Evolutionary conservation across 2,888 invertebrate genomes (phyloP), one percentile per base, ranked within the genome.

Genomic region (Phyllotreta striolata): DNA sequence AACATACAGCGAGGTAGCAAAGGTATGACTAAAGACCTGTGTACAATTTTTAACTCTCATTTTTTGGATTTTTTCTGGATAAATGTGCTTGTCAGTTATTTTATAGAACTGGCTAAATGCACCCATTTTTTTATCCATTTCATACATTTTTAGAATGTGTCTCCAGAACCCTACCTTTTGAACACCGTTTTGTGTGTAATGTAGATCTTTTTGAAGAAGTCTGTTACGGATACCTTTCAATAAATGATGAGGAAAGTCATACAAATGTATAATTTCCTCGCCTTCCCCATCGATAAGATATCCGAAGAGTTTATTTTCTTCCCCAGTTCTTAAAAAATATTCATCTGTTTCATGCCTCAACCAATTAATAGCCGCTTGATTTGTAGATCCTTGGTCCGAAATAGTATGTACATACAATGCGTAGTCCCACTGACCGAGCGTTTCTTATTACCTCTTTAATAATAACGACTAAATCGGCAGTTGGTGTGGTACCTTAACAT

Each of bases 341-440:
- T 14, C 14, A 34, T 47, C 2, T n/a, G n/a, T 47, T 47, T 34
- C 35, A 47, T 47, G 60, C 60, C 38, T 61, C 64, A 41, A n/a
- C n/a, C n/a, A n/a, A n/a, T n/a, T n/a, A n/a, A n/a, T n/a, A n/a
- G n/a, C n/a, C n/a, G n/a, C n/a, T n/a, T n/a, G n/a, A n/a, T n/a
- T n/a, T n/a, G n/a, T n/a, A n/a, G n/a, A n/a, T n/a, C n/a, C n/a
- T n/a, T n/a, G n/a, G n/a, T n/a, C n/a, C n/a, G 61, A 64, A 12
- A 64, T 44, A 9, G n/a, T n/a, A n/a, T n/a, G 61, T 64, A n/a
- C 55, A 55, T 12, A 46, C 37, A 10, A 61, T 60, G 9, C 6
- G 38, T 38, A 64, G 47, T 6, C 64, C 64, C 41, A 55, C 49
- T 6, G 46, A 40, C 37, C 61, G 61, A 8, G 61, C 38, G 1